These are phyloP conservation scores for Cepaea nemoralis DNA, from an alignment of 1,140 invertebrate species.

Conservation along the genomic window DNA sequence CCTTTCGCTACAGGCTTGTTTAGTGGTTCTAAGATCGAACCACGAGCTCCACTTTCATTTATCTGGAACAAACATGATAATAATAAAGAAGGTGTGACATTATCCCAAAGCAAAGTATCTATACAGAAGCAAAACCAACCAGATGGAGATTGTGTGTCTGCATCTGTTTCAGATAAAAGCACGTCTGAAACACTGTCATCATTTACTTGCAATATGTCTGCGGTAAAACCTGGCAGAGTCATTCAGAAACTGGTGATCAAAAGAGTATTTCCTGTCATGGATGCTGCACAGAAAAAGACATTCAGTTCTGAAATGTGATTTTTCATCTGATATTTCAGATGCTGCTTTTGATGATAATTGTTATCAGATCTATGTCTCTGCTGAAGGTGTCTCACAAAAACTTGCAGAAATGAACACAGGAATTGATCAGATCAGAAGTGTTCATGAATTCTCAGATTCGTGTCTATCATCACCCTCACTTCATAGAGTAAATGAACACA, in stretches of 20 bases:
- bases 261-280: background rate
- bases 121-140: background rate
- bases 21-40: slow-evolving; percentile 28
- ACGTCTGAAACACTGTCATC: background rate
- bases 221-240: background rate
- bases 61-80: background rate
- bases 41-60: background rate
- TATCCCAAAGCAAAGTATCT: background rate
- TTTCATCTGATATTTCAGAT: background rate
- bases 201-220: background rate
- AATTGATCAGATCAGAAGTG: no score
- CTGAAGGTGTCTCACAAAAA: background rate
- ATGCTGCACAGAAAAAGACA: background rate
- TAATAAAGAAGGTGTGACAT: background rate
- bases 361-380: background rate
- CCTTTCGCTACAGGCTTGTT: slow-evolving; percentile 22
- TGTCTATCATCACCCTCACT: background rate
- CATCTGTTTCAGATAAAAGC: background rate
- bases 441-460: no score
- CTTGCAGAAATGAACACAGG: no score
- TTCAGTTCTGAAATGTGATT: background rate
- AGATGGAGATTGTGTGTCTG: background rate
- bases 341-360: background rate
- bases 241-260: slow-evolving; percentile 11
- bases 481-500: background rate